Percentiles rank a stretch among this genome's conserved stretches.
These are phyloP conservation scores for Rallus crepitans DNA, from an alignment of 2,797 vertebrate genomes.

Conservation along the genomic window DNA sequence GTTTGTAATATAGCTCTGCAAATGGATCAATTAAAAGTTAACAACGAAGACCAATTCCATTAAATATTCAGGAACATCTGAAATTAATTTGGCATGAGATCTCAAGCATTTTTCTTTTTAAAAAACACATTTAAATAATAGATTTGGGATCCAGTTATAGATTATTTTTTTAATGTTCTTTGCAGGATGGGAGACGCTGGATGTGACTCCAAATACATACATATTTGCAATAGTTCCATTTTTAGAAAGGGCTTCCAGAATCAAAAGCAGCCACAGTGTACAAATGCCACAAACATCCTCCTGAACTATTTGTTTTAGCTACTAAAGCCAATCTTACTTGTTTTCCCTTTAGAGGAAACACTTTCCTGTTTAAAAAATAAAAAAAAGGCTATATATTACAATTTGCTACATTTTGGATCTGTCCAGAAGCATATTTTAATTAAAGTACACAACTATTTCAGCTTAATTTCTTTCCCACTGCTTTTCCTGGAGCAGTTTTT, in stretches of 20 bases:
- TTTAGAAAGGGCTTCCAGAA: slow-evolving; percentile 44
- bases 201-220: slow-evolving; percentile 13
- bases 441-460: background rate
- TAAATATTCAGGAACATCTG: slow-evolving; percentile 46
- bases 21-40: slow-evolving; percentile 40
- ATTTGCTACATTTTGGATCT: background rate
- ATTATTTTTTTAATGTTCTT: background rate
- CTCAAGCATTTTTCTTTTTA: background rate
- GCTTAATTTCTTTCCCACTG: background rate
- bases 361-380: background rate
- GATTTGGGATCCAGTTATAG: slow-evolving; percentile 14
- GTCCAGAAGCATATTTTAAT: background rate
- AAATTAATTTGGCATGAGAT: slow-evolving; percentile 69
- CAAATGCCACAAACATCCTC: slow-evolving; percentile 45
- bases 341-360: slow-evolving; percentile 7
- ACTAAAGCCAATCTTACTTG: background rate
- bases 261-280: slow-evolving; percentile 30
- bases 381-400: background rate
- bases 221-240: background rate
- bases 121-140: slow-evolving; percentile 16
- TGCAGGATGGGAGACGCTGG: slow-evolving; percentile 64
- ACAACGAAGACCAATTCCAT: slow-evolving; percentile 31
- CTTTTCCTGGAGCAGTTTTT: background rate
- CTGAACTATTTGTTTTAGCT: slow-evolving; percentile 13
- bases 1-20: slow-evolving; percentile 42